Conservation (phyloP, 1,140 invertebrate genomes). For the Ceratoteleas bidentatus region DNA sequence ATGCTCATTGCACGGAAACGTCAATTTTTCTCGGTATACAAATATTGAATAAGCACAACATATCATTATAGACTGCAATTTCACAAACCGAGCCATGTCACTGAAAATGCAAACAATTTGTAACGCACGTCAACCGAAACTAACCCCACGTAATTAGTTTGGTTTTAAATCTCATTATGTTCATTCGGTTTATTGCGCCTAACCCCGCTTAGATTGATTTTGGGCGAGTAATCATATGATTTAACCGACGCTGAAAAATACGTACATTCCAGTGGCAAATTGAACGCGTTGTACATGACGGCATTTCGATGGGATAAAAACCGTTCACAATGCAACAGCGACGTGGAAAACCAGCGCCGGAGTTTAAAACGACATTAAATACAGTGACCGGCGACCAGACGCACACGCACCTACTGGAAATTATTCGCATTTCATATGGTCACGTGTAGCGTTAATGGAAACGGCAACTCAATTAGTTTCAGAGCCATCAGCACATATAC, state of each 20-base stretch:
- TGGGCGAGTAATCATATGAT: neutral
- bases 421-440: slow-evolving; percentile 66
- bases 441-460: slow-evolving; percentile 64
- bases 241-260: neutral
- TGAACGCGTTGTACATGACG: neutral
- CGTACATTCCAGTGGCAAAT: neutral
- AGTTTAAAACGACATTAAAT: slow-evolving; percentile 60
- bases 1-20: neutral
- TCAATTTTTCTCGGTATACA: neutral
- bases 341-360: slow-evolving; percentile 36
- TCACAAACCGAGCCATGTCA: slow-evolving; percentile 21
- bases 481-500: slow-evolving; percentile 60
- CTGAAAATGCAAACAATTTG: slow-evolving; percentile 40
- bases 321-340: neutral
- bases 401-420: slow-evolving; percentile 42
- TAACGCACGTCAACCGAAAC: slow-evolving; percentile 36
- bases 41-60: neutral
- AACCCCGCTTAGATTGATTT: slow-evolving; percentile 20
- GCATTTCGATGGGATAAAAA: slow-evolving; percentile 2
- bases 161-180: slow-evolving; percentile 45
- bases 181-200: slow-evolving; percentile 30
- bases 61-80: slow-evolving; percentile 20
- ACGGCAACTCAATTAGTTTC: slow-evolving; percentile 65
- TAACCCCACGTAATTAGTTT: slow-evolving; percentile 41
- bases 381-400: slow-evolving; percentile 8